Percentiles rank a stretch among this genome's conserved stretches.
These are phyloP conservation scores for Ditylenchus weischeri DNA, from an alignment of 2,888 invertebrate species.

Conservation along the genomic window DNA sequence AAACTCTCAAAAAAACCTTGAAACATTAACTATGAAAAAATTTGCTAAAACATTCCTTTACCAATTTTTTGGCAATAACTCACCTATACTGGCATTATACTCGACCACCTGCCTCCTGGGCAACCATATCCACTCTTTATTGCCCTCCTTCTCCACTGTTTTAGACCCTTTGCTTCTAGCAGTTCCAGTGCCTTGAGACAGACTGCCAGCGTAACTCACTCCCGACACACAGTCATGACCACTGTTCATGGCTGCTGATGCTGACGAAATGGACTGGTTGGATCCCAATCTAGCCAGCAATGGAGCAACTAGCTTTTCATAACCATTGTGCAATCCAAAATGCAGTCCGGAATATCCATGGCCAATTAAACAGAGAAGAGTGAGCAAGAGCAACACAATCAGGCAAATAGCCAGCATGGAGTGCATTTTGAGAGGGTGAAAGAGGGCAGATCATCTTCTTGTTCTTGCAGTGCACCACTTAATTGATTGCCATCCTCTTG, in stretches of 20 bases:
- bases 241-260: neutral
- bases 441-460: too few relatives aligned
- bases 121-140: conserved; percentile 54
- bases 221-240: conserved; percentile 9
- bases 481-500: too few relatives aligned
- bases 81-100: conserved; percentile 16
- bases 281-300: conserved; percentile 22
- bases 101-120: conserved; percentile 33
- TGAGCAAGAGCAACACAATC: conserved; percentile 28
- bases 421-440: too few relatives aligned
- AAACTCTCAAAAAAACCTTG: too few relatives aligned
- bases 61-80: conserved; percentile 26
- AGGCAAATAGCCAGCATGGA: conserved; percentile 7
- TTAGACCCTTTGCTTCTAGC: neutral
- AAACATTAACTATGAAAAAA: too few relatives aligned
- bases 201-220: neutral
- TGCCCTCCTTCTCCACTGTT: conserved; percentile 32
- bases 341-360: conserved; percentile 22
- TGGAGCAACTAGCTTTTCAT: conserved; percentile 53
- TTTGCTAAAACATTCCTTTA: too few relatives aligned
- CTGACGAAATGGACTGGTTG: conserved; percentile 12
- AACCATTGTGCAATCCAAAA: conserved; percentile 38
- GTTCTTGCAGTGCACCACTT: too few relatives aligned
- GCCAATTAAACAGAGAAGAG: conserved; percentile 27
- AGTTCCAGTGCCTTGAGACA: neutral